Conservation (phyloP, 2,113 vertebrate genomes). For the Cavia aperea region DNA sequence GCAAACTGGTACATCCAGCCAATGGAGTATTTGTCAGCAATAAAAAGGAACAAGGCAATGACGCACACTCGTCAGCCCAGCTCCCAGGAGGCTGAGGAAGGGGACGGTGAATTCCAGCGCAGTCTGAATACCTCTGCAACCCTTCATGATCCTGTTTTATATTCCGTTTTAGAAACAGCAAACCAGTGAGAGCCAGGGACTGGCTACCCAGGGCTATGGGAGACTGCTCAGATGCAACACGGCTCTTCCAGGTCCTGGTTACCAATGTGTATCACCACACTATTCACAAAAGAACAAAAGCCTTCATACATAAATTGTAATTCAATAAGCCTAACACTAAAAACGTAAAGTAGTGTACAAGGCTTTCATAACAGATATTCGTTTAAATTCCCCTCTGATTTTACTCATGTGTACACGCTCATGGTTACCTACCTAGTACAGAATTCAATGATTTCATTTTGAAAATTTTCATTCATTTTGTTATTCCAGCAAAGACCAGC, state of each 20-base stretch:
- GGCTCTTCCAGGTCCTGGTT: not conserved
- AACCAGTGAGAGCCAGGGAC: not conserved
- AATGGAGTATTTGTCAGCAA: not conserved
- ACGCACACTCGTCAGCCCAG: not conserved
- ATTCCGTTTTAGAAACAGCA: not conserved
- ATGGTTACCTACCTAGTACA: not conserved
- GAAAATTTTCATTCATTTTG: not conserved
- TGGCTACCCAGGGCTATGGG: not conserved
- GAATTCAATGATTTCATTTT: not conserved
- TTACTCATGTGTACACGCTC: not conserved
- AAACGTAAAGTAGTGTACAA: not conserved
- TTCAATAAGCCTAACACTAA: not conserved
- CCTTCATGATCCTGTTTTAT: not conserved
- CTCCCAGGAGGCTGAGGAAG: not conserved
- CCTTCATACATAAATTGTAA: not conserved
- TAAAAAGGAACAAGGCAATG: not conserved
- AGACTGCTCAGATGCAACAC: not conserved
- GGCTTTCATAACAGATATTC: not conserved
- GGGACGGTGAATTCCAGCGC: not conserved
- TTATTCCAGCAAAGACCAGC: slow-evolving; percentile 9
- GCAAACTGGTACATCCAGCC: not conserved
- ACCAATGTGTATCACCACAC: not conserved
- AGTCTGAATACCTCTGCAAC: not conserved
- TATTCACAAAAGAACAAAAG: not conserved
- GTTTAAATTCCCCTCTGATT: not conserved